phyloP scores from a whole-genome alignment of 2,113 vertebrate species.

The Grus americana region DNA sequence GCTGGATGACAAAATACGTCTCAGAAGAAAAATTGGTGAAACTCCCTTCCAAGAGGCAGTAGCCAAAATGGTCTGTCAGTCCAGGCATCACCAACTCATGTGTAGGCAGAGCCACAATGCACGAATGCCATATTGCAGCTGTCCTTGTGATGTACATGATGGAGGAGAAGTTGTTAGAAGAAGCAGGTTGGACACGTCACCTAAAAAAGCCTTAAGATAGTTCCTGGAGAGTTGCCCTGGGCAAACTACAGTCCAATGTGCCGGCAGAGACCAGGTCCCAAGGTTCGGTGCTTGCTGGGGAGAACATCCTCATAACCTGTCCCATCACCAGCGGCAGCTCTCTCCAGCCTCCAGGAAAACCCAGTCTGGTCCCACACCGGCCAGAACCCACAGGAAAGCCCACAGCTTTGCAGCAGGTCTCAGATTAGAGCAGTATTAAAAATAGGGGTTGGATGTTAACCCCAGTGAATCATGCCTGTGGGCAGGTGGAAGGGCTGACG shows the following conservation, averaged over 20 bases:
- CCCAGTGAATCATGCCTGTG: neutral
- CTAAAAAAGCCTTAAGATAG: neutral
- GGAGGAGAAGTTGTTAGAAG: neutral
- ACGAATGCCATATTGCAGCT: rapidly evolving
- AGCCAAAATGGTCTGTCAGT: neutral
- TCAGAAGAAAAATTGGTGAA: neutral
- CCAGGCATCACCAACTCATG: neutral
- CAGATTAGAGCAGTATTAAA: neutral
- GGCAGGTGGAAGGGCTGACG: conserved; percentile 32
- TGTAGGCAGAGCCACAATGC: neutral
- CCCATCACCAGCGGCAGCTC: neutral
- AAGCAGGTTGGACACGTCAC: neutral
- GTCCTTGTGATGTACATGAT: neutral
- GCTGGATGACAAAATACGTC: rapidly evolving
- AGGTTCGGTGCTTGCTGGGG: neutral
- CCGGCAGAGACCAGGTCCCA: neutral
- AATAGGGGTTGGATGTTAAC: neutral
- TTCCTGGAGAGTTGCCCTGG: neutral
- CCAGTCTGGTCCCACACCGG: neutral
- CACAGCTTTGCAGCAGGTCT: neutral
- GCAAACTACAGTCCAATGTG: neutral
- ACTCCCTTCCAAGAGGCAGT: neutral
- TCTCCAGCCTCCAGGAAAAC: neutral
- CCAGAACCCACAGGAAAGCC: neutral
- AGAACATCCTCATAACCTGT: neutral